Percentiles rank a stretch among this genome's conserved stretches.
These are phyloP conservation scores for Macropodus opercularis DNA, from an alignment of 2,797 vertebrate species.

Conservation along the genomic window DNA sequence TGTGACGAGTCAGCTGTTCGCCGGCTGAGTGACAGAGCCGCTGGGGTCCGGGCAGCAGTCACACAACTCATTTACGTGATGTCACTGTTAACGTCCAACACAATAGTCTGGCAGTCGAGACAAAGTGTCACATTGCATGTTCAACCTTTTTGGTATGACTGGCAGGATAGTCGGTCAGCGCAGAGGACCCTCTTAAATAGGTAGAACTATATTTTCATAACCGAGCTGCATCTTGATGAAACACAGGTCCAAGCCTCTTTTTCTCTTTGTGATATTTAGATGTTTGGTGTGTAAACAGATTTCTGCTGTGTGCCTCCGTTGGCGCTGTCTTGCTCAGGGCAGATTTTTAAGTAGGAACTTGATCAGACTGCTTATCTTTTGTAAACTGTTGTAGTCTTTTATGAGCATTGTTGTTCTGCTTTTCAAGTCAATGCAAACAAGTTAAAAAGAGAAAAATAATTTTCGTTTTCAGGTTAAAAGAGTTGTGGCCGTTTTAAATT, in stretches of 20 bases:
- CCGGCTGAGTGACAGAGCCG: conserved; percentile 35
- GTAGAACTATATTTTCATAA: not conserved
- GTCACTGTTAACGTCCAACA: conserved; percentile 2
- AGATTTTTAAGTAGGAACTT: not conserved
- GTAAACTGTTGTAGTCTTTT: not conserved
- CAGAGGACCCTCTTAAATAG: conserved; percentile 2
- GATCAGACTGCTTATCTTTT: not conserved
- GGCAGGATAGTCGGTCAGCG: conserved; percentile 1
- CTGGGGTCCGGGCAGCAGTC: not conserved
- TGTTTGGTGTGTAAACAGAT: not conserved
- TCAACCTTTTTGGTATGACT: conserved; percentile 20
- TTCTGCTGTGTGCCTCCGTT: not conserved
- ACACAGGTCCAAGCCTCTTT: not conserved
- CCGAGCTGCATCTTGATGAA: not conserved
- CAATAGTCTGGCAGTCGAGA: conserved; percentile 11
- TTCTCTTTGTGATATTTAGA: not conserved
- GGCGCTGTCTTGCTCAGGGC: conserved; percentile 3
- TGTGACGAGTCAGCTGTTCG: conserved; percentile 20
- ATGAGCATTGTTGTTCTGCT: not conserved
- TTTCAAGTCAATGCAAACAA: not conserved
- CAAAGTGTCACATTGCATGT: conserved; percentile 39
- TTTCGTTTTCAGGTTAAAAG: not conserved
- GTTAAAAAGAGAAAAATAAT: not conserved
- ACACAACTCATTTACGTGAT: not conserved
- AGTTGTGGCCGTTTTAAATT: not conserved